phyloP scores from a whole-genome alignment of 2,888 invertebrate species.

The Drosophila imparisetae region DNA sequence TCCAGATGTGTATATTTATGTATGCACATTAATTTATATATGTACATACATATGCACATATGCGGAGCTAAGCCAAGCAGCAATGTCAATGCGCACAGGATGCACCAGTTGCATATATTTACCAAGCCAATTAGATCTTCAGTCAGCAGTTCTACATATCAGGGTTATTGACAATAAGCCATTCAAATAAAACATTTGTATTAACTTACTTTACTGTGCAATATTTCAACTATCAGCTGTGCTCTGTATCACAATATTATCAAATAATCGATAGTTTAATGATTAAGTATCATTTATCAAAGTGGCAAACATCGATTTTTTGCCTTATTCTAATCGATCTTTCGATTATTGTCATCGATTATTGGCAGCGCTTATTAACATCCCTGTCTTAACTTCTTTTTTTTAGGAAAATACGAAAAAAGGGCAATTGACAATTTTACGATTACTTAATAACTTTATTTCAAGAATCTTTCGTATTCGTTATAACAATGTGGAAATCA shows the following conservation, averaged over 20 bases:
- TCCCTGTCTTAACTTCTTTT: not conserved
- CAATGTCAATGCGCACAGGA: constrained; percentile 75
- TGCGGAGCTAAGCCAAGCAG: constrained; percentile 40
- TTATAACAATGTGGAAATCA: not conserved
- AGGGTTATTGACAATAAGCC: not conserved
- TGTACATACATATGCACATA: not conserved
- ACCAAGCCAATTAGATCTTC: constrained; percentile 22
- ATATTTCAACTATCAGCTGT: not conserved
- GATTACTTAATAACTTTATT: not conserved
- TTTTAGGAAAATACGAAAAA: not conserved
- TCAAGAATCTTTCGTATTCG: not conserved
- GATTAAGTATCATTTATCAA: not conserved
- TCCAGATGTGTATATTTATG: constrained; percentile 26
- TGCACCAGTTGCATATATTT: constrained; percentile 76
- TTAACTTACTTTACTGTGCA: not conserved
- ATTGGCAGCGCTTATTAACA: not conserved
- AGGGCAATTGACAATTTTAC: not conserved
- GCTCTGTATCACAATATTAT: not conserved
- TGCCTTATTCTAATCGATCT: not conserved
- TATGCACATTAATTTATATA: constrained; percentile 7
- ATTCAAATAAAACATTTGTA: not conserved
- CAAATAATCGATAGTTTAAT: not conserved
- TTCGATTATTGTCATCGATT: not conserved
- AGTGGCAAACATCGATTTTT: not conserved
- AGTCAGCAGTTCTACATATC: not conserved